These are phyloP conservation scores for Scaptomyza reducta DNA, from an alignment of 2,888 invertebrate species.

Conservation along the genomic window DNA sequence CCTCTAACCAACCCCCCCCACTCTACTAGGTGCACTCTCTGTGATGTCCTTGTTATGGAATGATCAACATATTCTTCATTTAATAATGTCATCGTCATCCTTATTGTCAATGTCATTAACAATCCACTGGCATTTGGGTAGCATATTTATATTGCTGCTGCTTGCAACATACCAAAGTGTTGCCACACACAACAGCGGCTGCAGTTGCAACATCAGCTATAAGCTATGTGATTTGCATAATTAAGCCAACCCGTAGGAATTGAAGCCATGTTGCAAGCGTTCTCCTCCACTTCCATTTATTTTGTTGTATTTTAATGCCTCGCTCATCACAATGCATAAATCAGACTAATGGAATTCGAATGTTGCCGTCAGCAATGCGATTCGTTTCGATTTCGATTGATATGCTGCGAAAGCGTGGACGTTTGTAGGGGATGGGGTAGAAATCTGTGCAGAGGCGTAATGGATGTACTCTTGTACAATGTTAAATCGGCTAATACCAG, in stretches of 20 bases:
- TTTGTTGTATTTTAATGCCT: conserved; percentile 12
- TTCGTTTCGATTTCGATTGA: conserved; percentile 3
- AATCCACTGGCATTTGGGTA: conserved; percentile 41
- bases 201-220: conserved; percentile 8
- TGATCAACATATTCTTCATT: conserved; percentile 63
- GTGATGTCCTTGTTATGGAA: conserved; percentile 7
- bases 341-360: conserved; percentile 52
- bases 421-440: neutral
- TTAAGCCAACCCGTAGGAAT: conserved; percentile 29
- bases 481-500: neutral
- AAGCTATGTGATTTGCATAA: conserved; percentile 56
- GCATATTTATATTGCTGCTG: conserved; percentile 27
- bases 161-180: conserved; percentile 1
- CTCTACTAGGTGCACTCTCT: neutral
- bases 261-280: conserved; percentile 9
- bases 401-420: neutral
- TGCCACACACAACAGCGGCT: conserved; percentile 1
- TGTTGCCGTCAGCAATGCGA: conserved; percentile 18
- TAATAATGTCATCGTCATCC: conserved; percentile 64
- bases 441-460: neutral
- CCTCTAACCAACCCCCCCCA: neutral
- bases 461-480: neutral
- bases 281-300: neutral
- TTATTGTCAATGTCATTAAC: conserved; percentile 42
- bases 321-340: conserved; percentile 33